These are phyloP conservation scores for Homarus americanus DNA, from an alignment of 1,140 invertebrate genomes.

Conservation along the genomic window DNA sequence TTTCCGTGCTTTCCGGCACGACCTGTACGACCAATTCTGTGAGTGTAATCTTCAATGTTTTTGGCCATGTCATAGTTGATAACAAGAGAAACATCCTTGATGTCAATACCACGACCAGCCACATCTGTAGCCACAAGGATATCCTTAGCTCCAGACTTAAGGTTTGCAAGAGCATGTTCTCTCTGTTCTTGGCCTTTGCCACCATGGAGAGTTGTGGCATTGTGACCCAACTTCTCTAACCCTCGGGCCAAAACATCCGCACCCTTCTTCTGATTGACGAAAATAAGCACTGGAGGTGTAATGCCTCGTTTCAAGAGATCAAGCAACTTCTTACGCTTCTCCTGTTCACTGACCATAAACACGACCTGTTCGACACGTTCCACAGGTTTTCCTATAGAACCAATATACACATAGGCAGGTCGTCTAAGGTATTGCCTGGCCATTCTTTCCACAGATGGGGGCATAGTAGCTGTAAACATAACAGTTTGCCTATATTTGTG, in stretches of 20 bases:
- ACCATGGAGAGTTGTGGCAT: conserved; percentile 97
- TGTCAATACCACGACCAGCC: conserved; percentile 99
- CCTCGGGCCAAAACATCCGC: conserved; percentile 98
- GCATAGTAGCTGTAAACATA: conserved; percentile 99
- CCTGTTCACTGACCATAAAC: conserved; percentile 95
- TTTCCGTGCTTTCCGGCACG: conserved; percentile 98
- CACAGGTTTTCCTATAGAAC: conserved; percentile 98
- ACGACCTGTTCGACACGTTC: conserved; percentile 99
- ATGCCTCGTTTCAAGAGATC: conserved; percentile 91
- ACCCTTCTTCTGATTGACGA: conserved; percentile 99
- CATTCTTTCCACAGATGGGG: conserved; percentile 96
- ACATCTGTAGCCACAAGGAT: conserved; percentile 99
- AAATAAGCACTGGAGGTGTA: conserved; percentile 99
- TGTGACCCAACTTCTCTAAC: conserved; percentile 97
- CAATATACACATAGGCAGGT: conserved; percentile 98
- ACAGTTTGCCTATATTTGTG: conserved; percentile 99
- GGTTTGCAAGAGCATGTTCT: conserved; percentile 97
- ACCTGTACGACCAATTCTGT: conserved; percentile 80
- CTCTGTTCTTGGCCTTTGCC: conserved; percentile 99
- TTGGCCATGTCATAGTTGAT: conserved; percentile 99
- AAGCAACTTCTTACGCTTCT: conserved; percentile 94
- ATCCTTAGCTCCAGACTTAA: conserved; percentile 93
- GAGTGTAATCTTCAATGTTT: conserved; percentile 91
- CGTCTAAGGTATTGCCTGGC: conserved; percentile 96
- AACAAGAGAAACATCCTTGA: conserved; percentile 98